A percentile compares a stretch with the other conserved stretches of the same genome.
phyloP scores from a whole-genome alignment of 2,797 vertebrate genomes.

The Halcyon badia region DNA sequence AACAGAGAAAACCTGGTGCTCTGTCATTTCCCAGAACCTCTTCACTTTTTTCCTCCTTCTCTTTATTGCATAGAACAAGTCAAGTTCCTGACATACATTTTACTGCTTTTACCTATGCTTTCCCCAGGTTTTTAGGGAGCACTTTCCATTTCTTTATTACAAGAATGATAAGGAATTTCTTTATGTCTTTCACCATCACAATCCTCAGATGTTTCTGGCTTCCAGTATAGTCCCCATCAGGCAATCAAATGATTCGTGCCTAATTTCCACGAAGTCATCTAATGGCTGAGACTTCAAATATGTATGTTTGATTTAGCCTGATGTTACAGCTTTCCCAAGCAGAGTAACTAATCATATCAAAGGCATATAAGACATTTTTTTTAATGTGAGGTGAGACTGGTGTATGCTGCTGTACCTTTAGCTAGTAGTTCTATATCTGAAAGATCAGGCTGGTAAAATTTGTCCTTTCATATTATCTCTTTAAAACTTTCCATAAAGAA shows the following conservation, averaged over 20 bases:
- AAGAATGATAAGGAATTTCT: neutral
- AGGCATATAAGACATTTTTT: neutral
- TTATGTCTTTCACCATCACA: neutral
- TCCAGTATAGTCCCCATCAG: neutral
- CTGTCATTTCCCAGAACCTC: neutral
- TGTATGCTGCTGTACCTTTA: neutral
- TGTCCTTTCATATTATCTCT: neutral
- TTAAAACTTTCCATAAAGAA: neutral
- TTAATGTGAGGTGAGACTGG: neutral
- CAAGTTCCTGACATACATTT: neutral
- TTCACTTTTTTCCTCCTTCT: neutral
- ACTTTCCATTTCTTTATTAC: neutral
- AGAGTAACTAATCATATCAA: neutral
- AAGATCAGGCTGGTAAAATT: fast-evolving
- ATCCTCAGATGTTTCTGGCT: neutral
- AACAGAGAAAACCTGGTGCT: neutral
- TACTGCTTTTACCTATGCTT: neutral
- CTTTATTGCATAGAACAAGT: neutral
- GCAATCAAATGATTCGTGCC: neutral
- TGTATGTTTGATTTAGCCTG: neutral
- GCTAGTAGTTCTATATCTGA: neutral
- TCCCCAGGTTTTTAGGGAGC: neutral
- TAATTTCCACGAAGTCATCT: neutral
- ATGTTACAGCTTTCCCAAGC: neutral
- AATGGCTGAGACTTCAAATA: neutral